Base-by-base conservation (phyloP, 2,113 vertebrate species). In the Mesoclemmys tuberculata region DNA sequence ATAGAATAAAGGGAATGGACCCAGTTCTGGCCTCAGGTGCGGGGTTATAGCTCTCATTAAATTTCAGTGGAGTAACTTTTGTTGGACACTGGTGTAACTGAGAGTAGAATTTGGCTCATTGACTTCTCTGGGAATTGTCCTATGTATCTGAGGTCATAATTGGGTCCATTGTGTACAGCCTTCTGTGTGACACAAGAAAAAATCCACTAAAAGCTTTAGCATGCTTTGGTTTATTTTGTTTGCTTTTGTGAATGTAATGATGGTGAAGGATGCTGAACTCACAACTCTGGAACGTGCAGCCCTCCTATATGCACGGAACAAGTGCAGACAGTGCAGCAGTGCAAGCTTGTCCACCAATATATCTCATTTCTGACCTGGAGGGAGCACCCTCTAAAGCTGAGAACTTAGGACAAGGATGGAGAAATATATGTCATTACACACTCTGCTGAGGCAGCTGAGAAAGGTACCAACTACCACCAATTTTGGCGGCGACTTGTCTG, bases 261-360 rank as follows among this genome's bases (percentile, higher is more conserved):
- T 10, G 27, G 4, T 29, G 29, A 64, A 78, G 55, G 31, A n/a
- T 49, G 82, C 41, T 83, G 41, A 61, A 29, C 14, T 75, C 8
- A 35, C 3, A 61, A 27, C 26, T 29, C 54, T 11, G 2, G 9
- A 31, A 26, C 10, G 26, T 82, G 38, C 9, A 18, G 29, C 41
- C 38, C 68, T 3, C 8, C 19, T 74, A 41, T 74, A 18, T 74
- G 41, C 68, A 41, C 18, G 38, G 38, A 41, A 41, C n/a, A 74
- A 74, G 68, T 29, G n/a, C n/a, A 71, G n/a, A 6, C n/a, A 10
- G 18, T n/a, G 13, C 61, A 12, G 35, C 16, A 68, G 35, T 0
- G 1, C 12, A 44, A 80, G 18, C 0, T 0, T 44, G 74, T 86
- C 51, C 2, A 54, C 86, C 3, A 0, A 0, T 3, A 38, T 31